phyloP scores from a whole-genome alignment of 1,140 invertebrate genomes.

The Drosophila pachea region DNA sequence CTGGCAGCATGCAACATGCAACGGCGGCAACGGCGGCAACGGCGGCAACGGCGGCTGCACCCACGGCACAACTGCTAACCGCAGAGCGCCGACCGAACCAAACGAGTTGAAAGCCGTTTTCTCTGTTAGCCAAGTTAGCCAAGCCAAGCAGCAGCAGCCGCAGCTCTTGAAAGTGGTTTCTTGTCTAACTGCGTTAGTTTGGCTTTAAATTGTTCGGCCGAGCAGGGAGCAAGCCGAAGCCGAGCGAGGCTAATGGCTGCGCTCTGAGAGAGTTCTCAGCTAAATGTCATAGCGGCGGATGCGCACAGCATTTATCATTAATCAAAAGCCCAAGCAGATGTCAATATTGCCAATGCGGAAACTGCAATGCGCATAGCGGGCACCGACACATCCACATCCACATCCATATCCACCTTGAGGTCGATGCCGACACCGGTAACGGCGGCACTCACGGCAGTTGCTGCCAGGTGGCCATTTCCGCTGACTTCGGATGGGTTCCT shows the following conservation, averaged over 20 bases:
- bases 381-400: constrained; percentile 11
- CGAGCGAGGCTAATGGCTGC: constrained; percentile 29
- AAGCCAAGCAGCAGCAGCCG: constrained; percentile 26
- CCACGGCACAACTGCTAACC: constrained; percentile 61
- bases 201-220: constrained; percentile 71
- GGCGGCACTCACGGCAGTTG: constrained; percentile 4
- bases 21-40: constrained; percentile 47
- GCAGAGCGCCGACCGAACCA: constrained; percentile 49
- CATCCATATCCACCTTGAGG: background rate
- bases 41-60: constrained; percentile 59
- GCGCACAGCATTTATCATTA: constrained; percentile 69
- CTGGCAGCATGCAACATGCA: constrained; percentile 75
- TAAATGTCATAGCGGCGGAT: constrained; percentile 74
- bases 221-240: constrained; percentile 38
- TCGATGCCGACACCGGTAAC: constrained; percentile 20
- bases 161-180: constrained; percentile 74
- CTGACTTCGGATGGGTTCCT: constrained; percentile 39
- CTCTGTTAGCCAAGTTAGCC: constrained; percentile 64
- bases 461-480: constrained; percentile 65
- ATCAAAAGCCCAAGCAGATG: constrained; percentile 65
- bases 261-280: constrained; percentile 29
- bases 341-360: constrained; percentile 68
- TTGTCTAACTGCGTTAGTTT: constrained; percentile 76
- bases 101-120: constrained; percentile 76
- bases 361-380: constrained; percentile 31